Evolutionary conservation across 1,140 invertebrate genomes (phyloP), one percentile per base, ranked within the genome.

Genomic region (Drosophila bifasciata): DNA sequence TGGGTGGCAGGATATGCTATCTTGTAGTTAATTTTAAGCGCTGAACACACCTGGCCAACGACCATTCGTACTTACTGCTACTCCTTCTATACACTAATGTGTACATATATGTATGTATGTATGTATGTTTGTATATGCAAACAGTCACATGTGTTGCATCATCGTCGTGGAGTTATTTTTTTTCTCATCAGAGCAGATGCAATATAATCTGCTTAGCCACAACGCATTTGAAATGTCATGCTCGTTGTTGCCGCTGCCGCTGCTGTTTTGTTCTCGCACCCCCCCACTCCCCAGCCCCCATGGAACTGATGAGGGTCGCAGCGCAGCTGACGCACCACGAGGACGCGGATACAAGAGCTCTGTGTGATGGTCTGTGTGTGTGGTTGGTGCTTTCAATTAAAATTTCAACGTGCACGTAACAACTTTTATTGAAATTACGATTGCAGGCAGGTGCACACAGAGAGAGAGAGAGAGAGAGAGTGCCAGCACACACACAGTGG

Each of bases 401-500:
- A 86, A 88, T 86, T 86, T 78, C 83, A 86, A 79, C 83, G 83
- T 78, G 69, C 78, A 88, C 78, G 78, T 83, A 88, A 88, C 83
- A 88, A 86, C 66, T 86, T 86, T 86, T 86, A 86, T 86, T 88
- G 84, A 86, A 86, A 86, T 86, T 79, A 88, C 83, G 78, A 76
- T 83, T 83, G 83, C 83, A 86, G 62, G 44, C 70, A 88, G 73
- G 50, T 76, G 75, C 64, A 58, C 48, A 64, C 60, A 78, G 7
- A 11, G 15, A 41, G 8, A 21, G 23, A 56, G 36, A 36, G 39
- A 25, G 36, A 56, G 48, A 52, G 5, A 19, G 5, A 28, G 13
- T 13, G 7, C 15, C n/a, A 13, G 19, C 8, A 21, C 5, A 43
- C 49, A 28, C 40, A 32, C 53, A 63, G 45, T 56, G 8, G 56